Conservation (phyloP, 2,888 invertebrate genomes). For the Platerodrilus igneus region DNA sequence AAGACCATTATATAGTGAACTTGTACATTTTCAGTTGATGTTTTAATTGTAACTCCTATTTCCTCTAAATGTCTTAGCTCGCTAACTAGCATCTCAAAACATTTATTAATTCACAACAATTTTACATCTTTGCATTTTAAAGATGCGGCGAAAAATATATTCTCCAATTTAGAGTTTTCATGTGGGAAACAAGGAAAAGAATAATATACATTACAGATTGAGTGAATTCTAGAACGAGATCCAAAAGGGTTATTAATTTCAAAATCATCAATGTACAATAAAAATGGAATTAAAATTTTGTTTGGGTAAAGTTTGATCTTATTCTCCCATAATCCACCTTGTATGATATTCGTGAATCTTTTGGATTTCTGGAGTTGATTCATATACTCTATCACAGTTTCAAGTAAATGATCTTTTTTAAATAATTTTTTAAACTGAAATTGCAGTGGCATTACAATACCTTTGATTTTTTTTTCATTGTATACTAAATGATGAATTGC, state of each 20-base stretch:
- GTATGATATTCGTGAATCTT: constrained; percentile 23
- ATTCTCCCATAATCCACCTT: constrained; percentile 27
- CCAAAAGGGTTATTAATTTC: constrained; percentile 32
- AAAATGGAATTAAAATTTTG: constrained; percentile 26
- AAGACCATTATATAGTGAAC: constrained; percentile 16
- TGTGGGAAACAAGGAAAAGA: constrained; percentile 26
- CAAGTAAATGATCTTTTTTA: constrained; percentile 10
- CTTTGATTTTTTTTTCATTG: constrained; percentile 12
- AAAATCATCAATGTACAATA: constrained; percentile 28
- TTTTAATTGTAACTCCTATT: no score
- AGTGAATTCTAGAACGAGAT: constrained; percentile 21
- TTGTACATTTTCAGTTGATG: no score
- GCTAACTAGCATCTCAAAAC: constrained; percentile 16
- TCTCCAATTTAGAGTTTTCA: constrained; percentile 25
- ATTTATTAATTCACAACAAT: constrained; percentile 20
- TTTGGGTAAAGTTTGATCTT: constrained; percentile 20
- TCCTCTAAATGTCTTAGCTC: constrained; percentile 8
- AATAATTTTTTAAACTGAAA: constrained; percentile 18
- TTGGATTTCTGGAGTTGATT: constrained; percentile 2
- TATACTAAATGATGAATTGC: constrained; percentile 4
- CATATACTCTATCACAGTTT: constrained; percentile 8
- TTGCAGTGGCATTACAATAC: constrained; percentile 13
- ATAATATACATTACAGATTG: constrained; percentile 27
- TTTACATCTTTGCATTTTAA: constrained; percentile 26
- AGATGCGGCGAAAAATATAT: no score